These are phyloP conservation scores for Diabrotica undecimpunctata DNA, from an alignment of 1,140 invertebrate species.

Conservation along the genomic window DNA sequence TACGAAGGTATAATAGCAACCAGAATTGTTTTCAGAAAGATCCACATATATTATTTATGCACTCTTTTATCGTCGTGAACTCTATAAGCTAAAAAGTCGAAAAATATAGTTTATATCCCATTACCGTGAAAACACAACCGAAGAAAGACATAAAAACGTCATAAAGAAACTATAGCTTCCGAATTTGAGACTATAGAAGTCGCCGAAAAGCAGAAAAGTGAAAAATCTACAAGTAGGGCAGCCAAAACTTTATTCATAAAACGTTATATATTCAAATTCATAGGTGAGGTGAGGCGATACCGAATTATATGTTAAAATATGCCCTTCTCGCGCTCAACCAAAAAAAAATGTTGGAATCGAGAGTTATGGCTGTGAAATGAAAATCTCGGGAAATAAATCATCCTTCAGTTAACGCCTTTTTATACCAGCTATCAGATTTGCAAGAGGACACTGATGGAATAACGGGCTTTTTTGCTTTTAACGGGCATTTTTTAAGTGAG, in stretches of 20 bases:
- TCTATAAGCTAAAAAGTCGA: too few species aligned
- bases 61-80: too few species aligned
- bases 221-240: slow-evolving; percentile 3
- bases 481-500: background rate
- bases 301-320: slow-evolving; percentile 21
- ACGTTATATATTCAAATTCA: slow-evolving; percentile 18
- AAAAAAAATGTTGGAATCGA: background rate
- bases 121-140: slow-evolving; percentile 1
- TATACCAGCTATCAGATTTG: slow-evolving; percentile 18
- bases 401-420: slow-evolving; percentile 16
- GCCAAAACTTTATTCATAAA: slow-evolving; percentile 14
- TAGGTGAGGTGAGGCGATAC: slow-evolving; percentile 13
- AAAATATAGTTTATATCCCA: background rate
- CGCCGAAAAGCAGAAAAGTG: background rate
- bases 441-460: slow-evolving; percentile 4
- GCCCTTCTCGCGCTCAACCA: slow-evolving; percentile 8
- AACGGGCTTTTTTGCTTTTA: background rate
- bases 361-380: slow-evolving; percentile 15
- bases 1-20: too few species aligned
- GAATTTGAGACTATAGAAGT: background rate
- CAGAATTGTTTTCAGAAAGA: too few species aligned
- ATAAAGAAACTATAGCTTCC: slow-evolving; percentile 10
- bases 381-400: slow-evolving; percentile 13
- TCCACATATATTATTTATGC: too few species aligned
- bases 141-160: slow-evolving; percentile 10